Conservation (phyloP, 2,113 vertebrate genomes). For the Etheostoma spectabile region DNA sequence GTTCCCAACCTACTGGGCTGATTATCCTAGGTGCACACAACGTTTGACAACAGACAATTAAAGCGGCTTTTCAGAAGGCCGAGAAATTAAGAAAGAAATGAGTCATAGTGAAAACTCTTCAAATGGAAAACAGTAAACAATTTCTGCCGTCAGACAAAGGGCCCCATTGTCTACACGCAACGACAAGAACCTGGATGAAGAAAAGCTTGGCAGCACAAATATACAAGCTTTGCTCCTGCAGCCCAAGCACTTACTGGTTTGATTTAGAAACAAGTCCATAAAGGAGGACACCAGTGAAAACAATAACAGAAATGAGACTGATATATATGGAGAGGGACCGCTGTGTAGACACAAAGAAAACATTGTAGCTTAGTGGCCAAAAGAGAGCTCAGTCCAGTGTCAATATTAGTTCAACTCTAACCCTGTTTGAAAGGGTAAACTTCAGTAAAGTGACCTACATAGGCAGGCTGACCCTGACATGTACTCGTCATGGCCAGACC, state of each 20-base stretch:
- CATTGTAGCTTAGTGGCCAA: conserved; percentile 42
- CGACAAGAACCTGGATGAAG: conserved; percentile 68
- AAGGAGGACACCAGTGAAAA: conserved; percentile 63
- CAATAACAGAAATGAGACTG: conserved; percentile 53
- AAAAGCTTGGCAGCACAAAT: conserved; percentile 68
- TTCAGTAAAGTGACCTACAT: conserved; percentile 58
- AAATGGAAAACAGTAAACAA: conserved; percentile 72
- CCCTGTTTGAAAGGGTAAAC: conserved; percentile 59
- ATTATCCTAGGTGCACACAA: conserved; percentile 25
- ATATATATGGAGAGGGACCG: conserved; percentile 43
- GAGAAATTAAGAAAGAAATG: conserved; percentile 49
- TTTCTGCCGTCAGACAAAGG: conserved; percentile 66
- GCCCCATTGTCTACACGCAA: conserved; percentile 62
- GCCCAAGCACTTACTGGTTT: conserved; percentile 54
- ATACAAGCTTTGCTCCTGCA: conserved; percentile 52
- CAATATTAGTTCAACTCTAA: conserved; percentile 77
- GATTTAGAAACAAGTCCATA: conserved; percentile 55
- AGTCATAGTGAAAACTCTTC: conserved; percentile 63
- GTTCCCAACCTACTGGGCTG: conserved; percentile 26
- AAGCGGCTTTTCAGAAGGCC: conserved; percentile 21
- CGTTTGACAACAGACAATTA: conserved; percentile 48
- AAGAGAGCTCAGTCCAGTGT: conserved; percentile 53
- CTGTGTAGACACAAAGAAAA: conserved; percentile 49
- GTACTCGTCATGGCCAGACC: conserved; percentile 49
- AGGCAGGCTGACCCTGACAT: conserved; percentile 50